Base-by-base conservation (phyloP, 2,888 invertebrate genomes). In the Hirtodrosophila trivittata region DNA sequence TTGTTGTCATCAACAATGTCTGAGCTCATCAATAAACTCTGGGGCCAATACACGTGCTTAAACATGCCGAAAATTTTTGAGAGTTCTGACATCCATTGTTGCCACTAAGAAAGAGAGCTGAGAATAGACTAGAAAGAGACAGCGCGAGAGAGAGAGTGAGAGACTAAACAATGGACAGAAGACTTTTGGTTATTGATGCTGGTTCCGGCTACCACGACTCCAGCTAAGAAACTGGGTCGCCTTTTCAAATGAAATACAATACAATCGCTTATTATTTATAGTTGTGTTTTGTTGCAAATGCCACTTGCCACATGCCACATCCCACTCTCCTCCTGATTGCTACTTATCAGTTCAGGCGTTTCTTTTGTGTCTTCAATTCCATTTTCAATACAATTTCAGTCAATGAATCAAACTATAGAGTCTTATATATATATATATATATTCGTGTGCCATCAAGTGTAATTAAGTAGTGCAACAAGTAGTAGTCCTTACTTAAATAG, bases 171-270 rank as follows among this genome's bases (percentile, higher is more conserved):
- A 77, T 45, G 42, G 58, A 14, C 30, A 26, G 41, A 16, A 37
- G 32, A n/a, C 13, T 37, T 54, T 41, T 18, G 57, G 52, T 47
- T 50, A 68, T 59, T 59, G 65, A 62, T 33, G 62, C 25, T 30
- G 59, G 4, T 42, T 50, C 25, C 28, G 51, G 50, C 32, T 50
- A 5, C 42, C 56, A 57, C 28, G 51, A 54, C 32, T 50, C 6
- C 42, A 58, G 56, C 21, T 32, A 16, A 64, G n/a, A n/a, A 74
- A 59, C 39, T 73, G 69, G 56, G 66, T 59, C 66, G 58, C 21
- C 63, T 56, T 78, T 81, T 77, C 74, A 78, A 75, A 80, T 78
- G 51, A 71, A 81, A 81, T 62, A 81, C 77, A 81, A 78, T 74
- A 71, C 58, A 45, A 49, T 41, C 52, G 66, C 74, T 71, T 78